These are phyloP conservation scores for Lithobates sylvaticus DNA, from an alignment of 2,797 vertebrate genomes.

Conservation along the genomic window DNA sequence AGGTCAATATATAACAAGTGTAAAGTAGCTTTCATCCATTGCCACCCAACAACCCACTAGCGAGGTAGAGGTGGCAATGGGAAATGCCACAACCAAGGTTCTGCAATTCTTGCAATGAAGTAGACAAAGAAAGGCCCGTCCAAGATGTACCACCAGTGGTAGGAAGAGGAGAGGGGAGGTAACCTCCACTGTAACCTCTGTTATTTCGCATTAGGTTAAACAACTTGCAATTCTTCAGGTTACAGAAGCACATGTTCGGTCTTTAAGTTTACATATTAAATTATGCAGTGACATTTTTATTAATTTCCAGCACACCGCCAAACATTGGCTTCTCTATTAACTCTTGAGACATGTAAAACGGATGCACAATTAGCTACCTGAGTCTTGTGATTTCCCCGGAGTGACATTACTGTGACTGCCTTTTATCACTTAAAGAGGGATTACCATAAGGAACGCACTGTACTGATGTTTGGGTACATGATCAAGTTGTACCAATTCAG, in stretches of 20 bases:
- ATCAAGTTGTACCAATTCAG: slow-evolving; percentile 12
- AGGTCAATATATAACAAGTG: no score
- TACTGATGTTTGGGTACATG: slow-evolving; percentile 20
- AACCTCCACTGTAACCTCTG: not conserved
- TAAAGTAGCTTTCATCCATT: no score
- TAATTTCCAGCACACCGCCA: slow-evolving; percentile 22
- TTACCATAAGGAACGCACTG: slow-evolving; percentile 28
- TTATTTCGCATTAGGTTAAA: not conserved
- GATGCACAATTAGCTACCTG: slow-evolving; percentile 45
- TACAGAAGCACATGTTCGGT: slow-evolving; percentile 23
- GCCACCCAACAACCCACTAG: no score
- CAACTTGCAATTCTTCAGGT: not conserved
- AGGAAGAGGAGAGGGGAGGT: no score
- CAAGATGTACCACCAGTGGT: no score
- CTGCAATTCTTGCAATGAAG: no score
- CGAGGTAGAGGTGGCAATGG: no score
- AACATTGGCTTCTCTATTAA: slow-evolving; percentile 32
- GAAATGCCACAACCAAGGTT: no score
- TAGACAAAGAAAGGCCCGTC: no score
- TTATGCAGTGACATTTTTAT: slow-evolving; percentile 45
- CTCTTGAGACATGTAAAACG: slow-evolving; percentile 42
- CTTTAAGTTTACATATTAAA: slow-evolving; percentile 34
- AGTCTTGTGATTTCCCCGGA: slow-evolving; percentile 29
- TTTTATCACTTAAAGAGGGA: slow-evolving; percentile 42
- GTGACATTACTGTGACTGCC: slow-evolving; percentile 37